Conservation (phyloP, 2,797 vertebrate species). For the Amblyopsis hoosieri region DNA sequence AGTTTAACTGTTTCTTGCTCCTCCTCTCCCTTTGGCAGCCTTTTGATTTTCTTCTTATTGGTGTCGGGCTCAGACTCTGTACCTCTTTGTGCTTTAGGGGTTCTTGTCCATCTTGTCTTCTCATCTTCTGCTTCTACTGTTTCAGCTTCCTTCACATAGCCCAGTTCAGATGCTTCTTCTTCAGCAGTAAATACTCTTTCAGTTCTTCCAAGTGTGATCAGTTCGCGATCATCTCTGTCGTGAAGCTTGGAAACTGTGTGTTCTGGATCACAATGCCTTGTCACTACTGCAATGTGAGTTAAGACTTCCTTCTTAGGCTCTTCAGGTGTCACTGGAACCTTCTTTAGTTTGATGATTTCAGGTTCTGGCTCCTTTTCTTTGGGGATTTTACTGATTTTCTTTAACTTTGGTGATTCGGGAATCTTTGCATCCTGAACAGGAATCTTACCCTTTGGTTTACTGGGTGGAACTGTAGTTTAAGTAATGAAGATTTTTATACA, state of each 20-base stretch:
- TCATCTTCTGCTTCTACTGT: slow-evolving; percentile 31
- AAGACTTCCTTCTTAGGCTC: slow-evolving; percentile 52
- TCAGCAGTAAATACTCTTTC: slow-evolving; percentile 56
- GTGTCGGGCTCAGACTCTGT: slow-evolving; percentile 21
- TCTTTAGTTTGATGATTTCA: slow-evolving; percentile 65
- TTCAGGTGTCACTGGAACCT: slow-evolving; percentile 52
- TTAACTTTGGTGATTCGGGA: slow-evolving; percentile 61
- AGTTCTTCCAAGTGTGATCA: slow-evolving; percentile 49
- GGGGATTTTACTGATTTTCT: slow-evolving; percentile 55
- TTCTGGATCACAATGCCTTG: slow-evolving; percentile 39
- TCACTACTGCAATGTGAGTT: slow-evolving; percentile 51
- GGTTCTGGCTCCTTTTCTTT: slow-evolving; percentile 64
- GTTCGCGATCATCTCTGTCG: slow-evolving; percentile 55
- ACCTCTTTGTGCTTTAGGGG: slow-evolving; percentile 34
- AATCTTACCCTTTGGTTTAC: slow-evolving; percentile 77
- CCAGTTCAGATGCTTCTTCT: slow-evolving; percentile 34
- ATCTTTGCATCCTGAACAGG: slow-evolving; percentile 68
- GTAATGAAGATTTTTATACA: slow-evolving; percentile 39
- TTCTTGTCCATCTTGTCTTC: slow-evolving; percentile 43
- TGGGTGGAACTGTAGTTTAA: slow-evolving; percentile 59
- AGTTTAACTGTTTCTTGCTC: slow-evolving; percentile 49
- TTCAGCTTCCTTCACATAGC: slow-evolving; percentile 41
- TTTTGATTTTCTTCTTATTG: slow-evolving; percentile 56
- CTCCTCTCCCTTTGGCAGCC: slow-evolving; percentile 44
- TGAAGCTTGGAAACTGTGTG: slow-evolving; percentile 47